These are phyloP conservation scores for Budorcas taxicolor DNA, from an alignment of 2,113 vertebrate species.

Conservation along the genomic window DNA sequence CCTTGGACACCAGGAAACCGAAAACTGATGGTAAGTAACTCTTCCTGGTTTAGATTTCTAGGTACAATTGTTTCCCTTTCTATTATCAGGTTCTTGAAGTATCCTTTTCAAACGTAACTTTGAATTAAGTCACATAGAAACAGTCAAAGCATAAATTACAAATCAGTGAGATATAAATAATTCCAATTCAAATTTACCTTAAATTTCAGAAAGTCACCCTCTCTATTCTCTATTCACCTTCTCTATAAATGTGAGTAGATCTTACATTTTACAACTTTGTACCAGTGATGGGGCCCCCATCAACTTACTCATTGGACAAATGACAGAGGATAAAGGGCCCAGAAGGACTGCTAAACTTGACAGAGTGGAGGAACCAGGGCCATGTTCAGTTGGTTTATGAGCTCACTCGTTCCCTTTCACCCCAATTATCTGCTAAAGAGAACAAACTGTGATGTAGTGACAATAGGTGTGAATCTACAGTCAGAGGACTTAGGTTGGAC, in stretches of 20 bases:
- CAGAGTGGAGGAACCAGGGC: neutral
- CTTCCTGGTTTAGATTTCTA: slow-evolving; percentile 44
- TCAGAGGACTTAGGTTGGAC: neutral
- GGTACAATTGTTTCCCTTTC: slow-evolving; percentile 20
- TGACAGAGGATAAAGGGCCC: neutral
- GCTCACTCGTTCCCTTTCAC: neutral
- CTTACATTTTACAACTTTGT: neutral
- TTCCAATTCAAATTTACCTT: neutral
- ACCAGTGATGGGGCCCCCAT: neutral
- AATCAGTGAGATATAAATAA: neutral
- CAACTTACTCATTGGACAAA: neutral
- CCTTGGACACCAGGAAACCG: slow-evolving; percentile 37
- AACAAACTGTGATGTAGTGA: neutral
- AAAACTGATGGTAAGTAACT: slow-evolving; percentile 10
- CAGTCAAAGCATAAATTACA: neutral
- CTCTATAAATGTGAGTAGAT: neutral
- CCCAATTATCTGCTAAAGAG: neutral
- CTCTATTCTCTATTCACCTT: neutral
- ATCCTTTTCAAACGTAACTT: neutral
- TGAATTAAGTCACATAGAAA: neutral
- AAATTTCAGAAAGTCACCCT: neutral
- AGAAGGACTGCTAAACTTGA: neutral
- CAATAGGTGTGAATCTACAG: neutral
- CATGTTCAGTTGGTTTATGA: neutral
- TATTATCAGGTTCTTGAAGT: neutral